Conservation (phyloP, 2,113 vertebrate species). For the Dasyornis broadbenti region DNA sequence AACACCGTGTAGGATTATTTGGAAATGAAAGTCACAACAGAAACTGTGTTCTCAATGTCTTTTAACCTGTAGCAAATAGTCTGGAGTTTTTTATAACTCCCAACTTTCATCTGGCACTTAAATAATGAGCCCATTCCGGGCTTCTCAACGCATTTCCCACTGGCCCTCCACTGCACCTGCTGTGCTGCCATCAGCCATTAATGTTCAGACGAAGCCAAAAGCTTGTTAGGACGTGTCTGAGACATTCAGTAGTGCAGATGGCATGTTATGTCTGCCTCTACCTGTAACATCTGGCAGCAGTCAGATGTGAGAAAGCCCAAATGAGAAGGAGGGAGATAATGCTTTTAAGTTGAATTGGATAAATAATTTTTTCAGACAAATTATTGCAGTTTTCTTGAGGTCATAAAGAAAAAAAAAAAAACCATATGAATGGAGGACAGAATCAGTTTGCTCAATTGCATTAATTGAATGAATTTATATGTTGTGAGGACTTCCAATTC, state of each 20-base stretch:
- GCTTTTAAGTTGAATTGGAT: not conserved
- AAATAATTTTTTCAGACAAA: not conserved
- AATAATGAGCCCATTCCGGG: not conserved
- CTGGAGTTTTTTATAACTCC: not conserved
- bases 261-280: conserved; percentile 4
- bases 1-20: not conserved
- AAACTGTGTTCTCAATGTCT: not conserved
- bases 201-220: not conserved
- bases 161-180: conserved; percentile 4
- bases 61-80: not conserved
- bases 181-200: conserved; percentile 35
- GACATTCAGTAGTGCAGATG: not conserved
- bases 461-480: not conserved
- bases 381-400: not conserved
- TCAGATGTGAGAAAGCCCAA: conserved; percentile 32
- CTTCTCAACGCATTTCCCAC: not conserved
- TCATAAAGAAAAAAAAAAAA: not conserved
- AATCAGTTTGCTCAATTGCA: not conserved
- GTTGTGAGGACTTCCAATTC: not conserved
- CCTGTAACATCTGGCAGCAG: conserved; percentile 51
- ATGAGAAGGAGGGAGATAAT: not conserved
- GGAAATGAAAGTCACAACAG: not conserved
- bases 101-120: not conserved
- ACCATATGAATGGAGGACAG: not conserved
- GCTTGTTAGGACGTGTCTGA: not conserved